Evolutionary conservation across 2,113 vertebrate species (phyloP).

Genomic region (Pitta sordida): DNA sequence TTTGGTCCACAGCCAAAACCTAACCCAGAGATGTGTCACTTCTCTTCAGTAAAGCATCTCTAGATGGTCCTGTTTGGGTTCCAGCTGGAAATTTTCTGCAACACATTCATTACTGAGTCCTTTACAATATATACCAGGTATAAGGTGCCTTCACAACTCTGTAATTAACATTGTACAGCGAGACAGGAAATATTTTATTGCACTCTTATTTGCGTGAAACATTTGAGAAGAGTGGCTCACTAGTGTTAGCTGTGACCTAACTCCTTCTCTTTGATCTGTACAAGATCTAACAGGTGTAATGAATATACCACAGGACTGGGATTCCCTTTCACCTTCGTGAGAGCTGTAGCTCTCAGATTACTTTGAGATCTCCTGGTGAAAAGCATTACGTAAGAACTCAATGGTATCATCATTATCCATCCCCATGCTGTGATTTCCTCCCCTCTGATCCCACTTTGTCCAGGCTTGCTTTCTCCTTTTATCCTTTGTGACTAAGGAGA

Average conservation of each 20-base stretch:
- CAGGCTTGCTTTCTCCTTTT: not conserved
- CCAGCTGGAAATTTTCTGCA: conserved; percentile 12
- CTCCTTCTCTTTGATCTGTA: not conserved
- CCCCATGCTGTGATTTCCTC: not conserved
- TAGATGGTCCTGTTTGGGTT: not conserved
- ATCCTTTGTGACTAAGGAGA: not conserved
- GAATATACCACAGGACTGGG: not conserved
- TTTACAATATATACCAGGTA: not conserved
- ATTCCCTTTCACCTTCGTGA: not conserved
- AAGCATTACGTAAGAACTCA: not conserved
- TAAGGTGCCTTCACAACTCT: not conserved
- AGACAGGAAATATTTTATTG: not conserved
- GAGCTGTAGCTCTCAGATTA: not conserved
- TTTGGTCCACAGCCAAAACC: conserved; percentile 32
- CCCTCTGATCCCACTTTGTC: not conserved
- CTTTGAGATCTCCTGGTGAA: not conserved
- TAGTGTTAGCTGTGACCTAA: not conserved
- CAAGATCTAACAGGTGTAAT: not conserved
- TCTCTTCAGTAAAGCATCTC: not conserved
- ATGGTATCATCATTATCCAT: not conserved
- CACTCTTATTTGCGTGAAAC: not conserved
- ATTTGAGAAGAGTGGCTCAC: not conserved
- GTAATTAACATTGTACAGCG: not conserved
- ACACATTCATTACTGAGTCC: not conserved
- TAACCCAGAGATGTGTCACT: conserved; percentile 27